These are phyloP conservation scores for Candoia aspera DNA, from an alignment of 2,113 vertebrate species.

Conservation along the genomic window DNA sequence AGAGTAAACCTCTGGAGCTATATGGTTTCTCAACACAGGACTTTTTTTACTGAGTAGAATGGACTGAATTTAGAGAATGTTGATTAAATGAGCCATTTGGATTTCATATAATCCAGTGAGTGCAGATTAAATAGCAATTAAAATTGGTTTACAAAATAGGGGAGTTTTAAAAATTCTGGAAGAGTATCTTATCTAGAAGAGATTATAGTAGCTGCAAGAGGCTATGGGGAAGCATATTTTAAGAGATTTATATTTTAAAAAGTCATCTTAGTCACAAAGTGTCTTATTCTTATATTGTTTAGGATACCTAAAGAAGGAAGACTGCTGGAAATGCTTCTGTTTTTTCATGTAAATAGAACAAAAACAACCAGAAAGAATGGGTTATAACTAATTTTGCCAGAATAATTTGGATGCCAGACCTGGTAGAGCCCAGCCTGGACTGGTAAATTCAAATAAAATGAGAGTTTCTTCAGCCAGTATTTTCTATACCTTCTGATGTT, in stretches of 20 bases:
- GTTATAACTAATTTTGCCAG: not conserved
- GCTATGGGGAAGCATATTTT: not conserved
- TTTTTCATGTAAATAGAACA: not conserved
- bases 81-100: not conserved
- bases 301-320: slow-evolving; percentile 13
- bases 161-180: not conserved
- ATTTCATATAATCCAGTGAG: not conserved
- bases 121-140: not conserved
- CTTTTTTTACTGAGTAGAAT: not conserved
- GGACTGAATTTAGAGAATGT: not conserved
- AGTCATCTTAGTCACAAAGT: not conserved
- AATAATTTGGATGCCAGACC: not conserved
- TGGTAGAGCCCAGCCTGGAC: not conserved
- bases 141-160: not conserved
- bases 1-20: not conserved
- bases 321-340: not conserved
- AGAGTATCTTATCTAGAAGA: not conserved
- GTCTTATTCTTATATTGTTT: slow-evolving; percentile 3
- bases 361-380: not conserved
- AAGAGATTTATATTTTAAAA: not conserved
- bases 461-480: not conserved
- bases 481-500: not conserved
- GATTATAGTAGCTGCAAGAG: not conserved
- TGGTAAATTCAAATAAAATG: not conserved
- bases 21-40: not conserved